Evolutionary conservation across 2,888 invertebrate species (phyloP), one percentile per base, ranked within the genome.

Genomic region (Drosophila niveifrons): DNA sequence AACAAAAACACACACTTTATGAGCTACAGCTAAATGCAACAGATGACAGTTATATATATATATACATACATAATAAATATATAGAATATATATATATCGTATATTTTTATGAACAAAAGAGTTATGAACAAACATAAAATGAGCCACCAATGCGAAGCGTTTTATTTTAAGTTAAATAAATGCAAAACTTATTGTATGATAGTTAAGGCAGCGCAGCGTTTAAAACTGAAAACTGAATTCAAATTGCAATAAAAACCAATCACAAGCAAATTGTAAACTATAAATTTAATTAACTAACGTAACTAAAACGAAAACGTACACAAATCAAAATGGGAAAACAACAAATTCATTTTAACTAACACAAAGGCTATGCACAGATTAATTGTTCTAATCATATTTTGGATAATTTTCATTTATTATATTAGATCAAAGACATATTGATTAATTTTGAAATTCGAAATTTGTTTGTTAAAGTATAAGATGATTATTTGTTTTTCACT

Each of bases 201-300:
- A 55, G 62, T 62, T 62, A 68, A 72, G 68, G 46, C 52, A 68
- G 47, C 64, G 47, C 8, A 75, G 61, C 69, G 56, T 56, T 64
- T 34, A 52, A 78, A 74, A 75, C 51, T 57, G 64, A 75, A 78
- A 69, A 75, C 51, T 57, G 64, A 75, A 65, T 78, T 75, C 41
- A 75, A 75, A 75, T 52, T 78, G 75, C 75, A 75, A 75, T 78
- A 78, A 75, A 65, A 64, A 64, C 7, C 53, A 72, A 69, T 36
- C 7, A 63, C 67, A 59, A 62, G 52, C 34, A 52, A 68, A 59
- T 43, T 43, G 57, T 64, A 46, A 47, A 51, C 57, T 57, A 36
- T 47, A 63, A 72, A 69, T 64, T 78, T 61, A 47, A 71, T 58
- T 64, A 70, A 50, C 29, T 58, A 61, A 50, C 8, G 34, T 36